Evolutionary conservation across 2,797 vertebrate species (phyloP), one percentile per base, ranked within the genome.

Genomic region (Galaxias olidus): DNA sequence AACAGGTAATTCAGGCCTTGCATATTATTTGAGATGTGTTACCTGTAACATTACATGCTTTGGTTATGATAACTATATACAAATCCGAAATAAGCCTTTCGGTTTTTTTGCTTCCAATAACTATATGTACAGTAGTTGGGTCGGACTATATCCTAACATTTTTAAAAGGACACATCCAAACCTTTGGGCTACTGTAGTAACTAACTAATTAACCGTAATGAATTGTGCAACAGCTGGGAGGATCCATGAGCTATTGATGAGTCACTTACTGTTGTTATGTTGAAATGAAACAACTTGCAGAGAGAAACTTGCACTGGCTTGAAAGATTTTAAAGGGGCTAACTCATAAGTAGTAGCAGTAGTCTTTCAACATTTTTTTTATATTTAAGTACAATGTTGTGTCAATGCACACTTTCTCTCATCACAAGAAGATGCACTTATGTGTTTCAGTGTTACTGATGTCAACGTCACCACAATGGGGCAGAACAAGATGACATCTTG

Each of bases 401-500:
- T 52, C 65, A 48, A 49, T 48, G 61, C 71, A 59, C 65, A 72
- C 73, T 55, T 87, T 85, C 72, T 86, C 80, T 82, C 75, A 75
- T 86, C 73, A 77, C 86, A 79, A 85, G 81, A 72, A 79, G 61
- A 87, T 84, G 65, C 71, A 85, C 53, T 86, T 75, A 30, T 63
- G 13, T 89, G 75, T 87, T 85, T 82, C 90, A 92, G 91, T 79
- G 63, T 69, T 82, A 79, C 71, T 52, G 87, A 90, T 90, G 86
- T 81, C 87, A 88, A 88, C 81, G 86, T 88, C 85, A 82, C 76
- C 77, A 65, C 80, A 75, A 89, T 90, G 91, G 86, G 81, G 73
- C 85, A 82, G 75, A 86, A 76, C 79, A 89, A 88, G 86, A 86
- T 84, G 84, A 85, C 79, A 56, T 77, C 68, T 57, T 76, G 65